Evolutionary conservation across 1,140 invertebrate species (phyloP).

Genomic region (Drosophila elegans): DNA sequence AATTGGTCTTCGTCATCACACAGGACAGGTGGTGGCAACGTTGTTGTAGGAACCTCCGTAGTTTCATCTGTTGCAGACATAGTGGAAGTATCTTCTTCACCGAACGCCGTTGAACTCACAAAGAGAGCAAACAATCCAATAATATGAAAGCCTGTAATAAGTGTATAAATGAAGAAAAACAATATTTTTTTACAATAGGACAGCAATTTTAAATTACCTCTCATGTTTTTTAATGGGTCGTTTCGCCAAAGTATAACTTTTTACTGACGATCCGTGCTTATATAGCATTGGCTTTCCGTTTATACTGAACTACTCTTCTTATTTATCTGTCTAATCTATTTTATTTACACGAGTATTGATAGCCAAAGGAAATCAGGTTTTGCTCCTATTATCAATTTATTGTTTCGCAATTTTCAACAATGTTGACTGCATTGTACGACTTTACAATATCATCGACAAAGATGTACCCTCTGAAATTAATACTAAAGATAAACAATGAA

Average conservation of each 20-base stretch:
- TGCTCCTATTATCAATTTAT: conserved; percentile 23
- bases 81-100: conserved; percentile 20
- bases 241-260: neutral
- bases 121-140: conserved; percentile 10
- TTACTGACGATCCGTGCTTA: conserved; percentile 4
- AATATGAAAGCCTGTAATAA: conserved; percentile 1
- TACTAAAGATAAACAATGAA: neutral
- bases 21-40: conserved; percentile 24
- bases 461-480: neutral
- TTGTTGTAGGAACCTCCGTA: conserved; percentile 16
- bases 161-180: neutral
- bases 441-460: neutral
- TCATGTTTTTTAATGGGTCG: conserved; percentile 14
- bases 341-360: conserved; percentile 10
- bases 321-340: conserved; percentile 21
- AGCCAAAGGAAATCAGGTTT: neutral
- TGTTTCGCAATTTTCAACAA: neutral
- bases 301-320: neutral
- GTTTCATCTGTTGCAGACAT: neutral
- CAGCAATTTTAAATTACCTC: conserved; percentile 1
- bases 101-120: neutral
- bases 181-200: neutral
- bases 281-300: conserved; percentile 17
- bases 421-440: neutral
- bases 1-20: conserved; percentile 27